A percentile compares a stretch with the other conserved stretches of the same genome.
Conservation (phyloP, 2,888 invertebrate genomes). For the Coecobrya sp. region DNA sequence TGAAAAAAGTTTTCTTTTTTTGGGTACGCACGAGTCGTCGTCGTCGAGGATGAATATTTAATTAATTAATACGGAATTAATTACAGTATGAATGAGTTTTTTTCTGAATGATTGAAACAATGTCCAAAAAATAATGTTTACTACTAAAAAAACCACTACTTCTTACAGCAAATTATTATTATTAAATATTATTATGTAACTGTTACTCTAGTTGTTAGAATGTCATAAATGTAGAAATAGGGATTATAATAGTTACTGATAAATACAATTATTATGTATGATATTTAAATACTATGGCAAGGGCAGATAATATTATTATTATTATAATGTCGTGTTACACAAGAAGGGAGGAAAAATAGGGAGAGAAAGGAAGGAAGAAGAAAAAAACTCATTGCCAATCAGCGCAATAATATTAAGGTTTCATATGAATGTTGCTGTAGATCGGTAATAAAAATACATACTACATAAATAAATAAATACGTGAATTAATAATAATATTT, state of each 20-base stretch:
- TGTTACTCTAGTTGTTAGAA: slow-evolving; percentile 38
- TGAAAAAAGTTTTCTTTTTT: too few species aligned
- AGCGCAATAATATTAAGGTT: slow-evolving; percentile 81
- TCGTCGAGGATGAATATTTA: too few species aligned
- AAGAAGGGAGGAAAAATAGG: slow-evolving; percentile 12
- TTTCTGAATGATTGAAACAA: background rate
- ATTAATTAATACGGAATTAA: too few species aligned
- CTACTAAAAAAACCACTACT: background rate
- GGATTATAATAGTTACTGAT: slow-evolving; percentile 10
- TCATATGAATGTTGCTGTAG: slow-evolving; percentile 83
- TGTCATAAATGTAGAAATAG: background rate
- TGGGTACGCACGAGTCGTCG: too few species aligned
- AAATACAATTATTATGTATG: slow-evolving; percentile 14
- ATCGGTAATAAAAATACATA: slow-evolving; percentile 77
- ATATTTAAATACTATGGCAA: slow-evolving; percentile 17
- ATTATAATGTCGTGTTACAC: slow-evolving; percentile 21
- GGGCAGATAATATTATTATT: slow-evolving; percentile 35
- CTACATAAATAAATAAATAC: background rate
- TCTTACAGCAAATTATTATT: slow-evolving; percentile 2
- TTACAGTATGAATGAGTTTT: too few species aligned
- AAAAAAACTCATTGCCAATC: slow-evolving; percentile 77
- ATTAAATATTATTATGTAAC: slow-evolving; percentile 35
- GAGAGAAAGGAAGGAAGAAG: background rate
- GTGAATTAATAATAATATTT: slow-evolving; percentile 65
- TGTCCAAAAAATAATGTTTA: background rate